Evolutionary conservation across 2,113 vertebrate genomes (phyloP).

Genomic region (Ariopsis seemanni): DNA sequence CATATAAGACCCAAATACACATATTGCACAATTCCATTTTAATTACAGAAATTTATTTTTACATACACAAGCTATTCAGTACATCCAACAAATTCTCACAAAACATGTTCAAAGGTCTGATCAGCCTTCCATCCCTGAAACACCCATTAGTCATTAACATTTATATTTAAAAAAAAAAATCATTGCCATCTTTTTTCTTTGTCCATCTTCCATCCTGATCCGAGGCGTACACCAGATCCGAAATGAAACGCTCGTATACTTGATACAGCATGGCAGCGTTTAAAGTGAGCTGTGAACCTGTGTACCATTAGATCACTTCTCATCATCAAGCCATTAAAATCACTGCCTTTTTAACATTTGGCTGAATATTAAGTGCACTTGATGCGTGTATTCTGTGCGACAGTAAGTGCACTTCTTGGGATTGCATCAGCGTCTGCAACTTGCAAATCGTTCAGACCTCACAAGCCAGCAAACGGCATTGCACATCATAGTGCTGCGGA

Average conservation of each 20-base stretch:
- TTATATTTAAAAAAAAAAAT: not conserved
- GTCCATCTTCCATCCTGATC: not conserved
- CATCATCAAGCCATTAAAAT: not conserved
- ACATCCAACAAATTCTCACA: not conserved
- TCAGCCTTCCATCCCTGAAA: slow-evolving; percentile 26
- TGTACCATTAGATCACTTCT: not conserved
- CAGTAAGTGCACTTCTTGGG: slow-evolving; percentile 26
- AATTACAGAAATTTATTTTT: not conserved
- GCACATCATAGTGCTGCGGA: slow-evolving; percentile 32
- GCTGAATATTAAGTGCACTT: slow-evolving; percentile 5
- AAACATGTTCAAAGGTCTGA: slow-evolving; percentile 38
- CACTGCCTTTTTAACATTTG: not conserved
- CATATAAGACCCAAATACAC: not conserved
- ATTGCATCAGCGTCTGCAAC: not conserved
- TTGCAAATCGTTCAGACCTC: slow-evolving; percentile 37
- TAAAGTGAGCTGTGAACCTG: not conserved
- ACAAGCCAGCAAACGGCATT: not conserved
- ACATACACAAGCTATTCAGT: not conserved
- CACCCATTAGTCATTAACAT: not conserved
- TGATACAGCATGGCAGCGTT: not conserved
- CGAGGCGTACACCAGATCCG: not conserved
- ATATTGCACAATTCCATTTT: slow-evolving; percentile 5
- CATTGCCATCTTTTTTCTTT: not conserved
- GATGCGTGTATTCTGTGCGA: not conserved
- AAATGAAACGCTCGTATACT: not conserved